Evolutionary conservation across 1,140 invertebrate species (phyloP), one percentile per base, ranked within the genome.

Genomic region (Drosophila asahinai): DNA sequence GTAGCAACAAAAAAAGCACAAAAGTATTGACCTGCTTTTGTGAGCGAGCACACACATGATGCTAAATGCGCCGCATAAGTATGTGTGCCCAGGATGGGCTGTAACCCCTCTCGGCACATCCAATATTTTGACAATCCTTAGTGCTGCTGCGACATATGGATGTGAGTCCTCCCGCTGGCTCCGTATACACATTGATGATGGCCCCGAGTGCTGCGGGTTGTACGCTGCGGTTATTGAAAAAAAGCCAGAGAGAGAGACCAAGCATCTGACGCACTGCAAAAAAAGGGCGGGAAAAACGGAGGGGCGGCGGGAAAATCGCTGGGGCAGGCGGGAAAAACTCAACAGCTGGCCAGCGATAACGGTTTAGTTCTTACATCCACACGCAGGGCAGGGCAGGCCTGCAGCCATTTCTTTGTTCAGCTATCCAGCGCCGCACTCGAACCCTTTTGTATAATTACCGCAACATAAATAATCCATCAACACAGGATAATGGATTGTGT

Each of bases 61-160:
- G 45, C 76, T 59, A 78, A 79, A 62, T 77, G 54, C 60, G 4
- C 61, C 58, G 58, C 58, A 61, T 49, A 63, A 55, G 38, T 58
- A 68, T 65, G 51, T 48, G n/a, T 47, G 27, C 6, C 40, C 5
- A 6, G 40, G 7, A 15, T 6, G 15, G 42, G 40, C 6, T 47
- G 17, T 7, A 6, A 14, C 17, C 27, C 8, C 25, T 33, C 47
- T 22, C 27, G 17, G n/a, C 57, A 49, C 67, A 64, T 57, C 49
- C 80, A 83, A 80, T 83, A 78, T 87, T 81, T 84, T 81, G 84
- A 83, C 77, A 83, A 87, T 77, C 77, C 65, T 86, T 67, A 52
- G 63, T 64, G 33, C 33, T 11, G 33, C 33, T 36, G 67, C 43
- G 61, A 63, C 66, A 80, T 52, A 78, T 74, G 71, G 45, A 61